phyloP scores from a whole-genome alignment of 2,888 invertebrate species.

The Plemyria rubiginata region DNA sequence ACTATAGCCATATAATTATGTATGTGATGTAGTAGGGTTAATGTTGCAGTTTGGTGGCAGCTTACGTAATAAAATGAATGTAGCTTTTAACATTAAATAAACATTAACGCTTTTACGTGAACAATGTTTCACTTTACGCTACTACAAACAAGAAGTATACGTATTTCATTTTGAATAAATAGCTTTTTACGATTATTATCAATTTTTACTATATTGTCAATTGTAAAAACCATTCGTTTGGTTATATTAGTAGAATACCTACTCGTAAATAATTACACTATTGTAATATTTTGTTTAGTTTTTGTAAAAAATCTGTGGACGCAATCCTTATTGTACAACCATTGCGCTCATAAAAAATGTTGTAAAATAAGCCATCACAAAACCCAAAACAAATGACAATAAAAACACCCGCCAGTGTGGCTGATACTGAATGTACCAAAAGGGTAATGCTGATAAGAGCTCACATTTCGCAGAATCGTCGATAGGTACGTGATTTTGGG shows the following conservation, averaged over 20 bases:
- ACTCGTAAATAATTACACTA: too few species aligned
- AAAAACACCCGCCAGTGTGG: background rate
- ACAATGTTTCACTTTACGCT: background rate
- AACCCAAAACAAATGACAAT: background rate
- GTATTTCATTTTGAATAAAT: background rate
- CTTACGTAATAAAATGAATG: conserved; percentile 9
- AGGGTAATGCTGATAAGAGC: conserved; percentile 5
- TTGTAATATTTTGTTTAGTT: too few species aligned
- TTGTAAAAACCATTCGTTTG: too few species aligned
- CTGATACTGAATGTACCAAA: background rate
- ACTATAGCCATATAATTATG: background rate
- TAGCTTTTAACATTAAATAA: background rate
- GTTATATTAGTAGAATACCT: too few species aligned
- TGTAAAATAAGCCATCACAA: background rate
- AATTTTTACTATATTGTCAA: too few species aligned
- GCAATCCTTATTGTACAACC: background rate
- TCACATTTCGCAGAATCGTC: conserved; percentile 6
- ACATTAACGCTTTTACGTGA: background rate
- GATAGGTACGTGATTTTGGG: conserved; percentile 16
- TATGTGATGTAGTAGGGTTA: conserved; percentile 4
- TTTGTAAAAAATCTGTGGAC: too few species aligned
- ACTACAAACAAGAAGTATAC: background rate
- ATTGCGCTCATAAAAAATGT: background rate
- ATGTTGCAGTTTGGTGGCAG: conserved; percentile 18
- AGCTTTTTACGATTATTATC: too few species aligned